Conservation (phyloP, 2,113 vertebrate genomes). For the Perognathus longimembris region DNA sequence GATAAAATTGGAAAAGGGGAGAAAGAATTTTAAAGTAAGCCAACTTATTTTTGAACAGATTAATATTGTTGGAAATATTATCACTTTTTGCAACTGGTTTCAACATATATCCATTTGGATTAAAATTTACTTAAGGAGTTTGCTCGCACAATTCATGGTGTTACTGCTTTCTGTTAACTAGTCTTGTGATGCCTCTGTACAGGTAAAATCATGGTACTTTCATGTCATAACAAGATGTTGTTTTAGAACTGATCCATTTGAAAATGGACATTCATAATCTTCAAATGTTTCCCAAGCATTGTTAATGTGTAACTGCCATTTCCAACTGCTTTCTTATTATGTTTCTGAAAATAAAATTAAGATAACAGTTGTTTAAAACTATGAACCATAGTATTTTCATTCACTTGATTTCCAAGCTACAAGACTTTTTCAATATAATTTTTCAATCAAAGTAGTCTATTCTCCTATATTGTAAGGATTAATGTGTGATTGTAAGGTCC, state of each 20-base stretch:
- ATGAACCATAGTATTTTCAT: slow-evolving; percentile 60
- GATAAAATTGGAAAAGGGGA: slow-evolving; percentile 49
- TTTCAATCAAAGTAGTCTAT: slow-evolving; percentile 74
- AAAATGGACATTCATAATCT: slow-evolving; percentile 58
- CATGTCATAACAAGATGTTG: slow-evolving; percentile 72
- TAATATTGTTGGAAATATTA: too few species aligned
- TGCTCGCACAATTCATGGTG: not conserved
- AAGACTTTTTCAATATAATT: slow-evolving; percentile 69
- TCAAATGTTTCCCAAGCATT: slow-evolving; percentile 69
- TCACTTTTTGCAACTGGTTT: slow-evolving; percentile 43
- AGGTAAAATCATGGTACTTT: slow-evolving; percentile 80
- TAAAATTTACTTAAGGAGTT: slow-evolving; percentile 23
- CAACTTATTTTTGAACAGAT: slow-evolving; percentile 37
- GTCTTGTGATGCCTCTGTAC: slow-evolving; percentile 54
- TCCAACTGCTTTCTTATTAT: slow-evolving; percentile 76
- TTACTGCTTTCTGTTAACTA: not conserved
- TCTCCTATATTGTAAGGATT: slow-evolving; percentile 73
- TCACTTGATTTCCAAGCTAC: slow-evolving; percentile 77
- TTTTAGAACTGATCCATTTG: slow-evolving; percentile 71
- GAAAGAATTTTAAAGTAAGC: slow-evolving; percentile 52
- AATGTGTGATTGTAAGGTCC: slow-evolving; percentile 75
- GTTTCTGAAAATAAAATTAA: slow-evolving; percentile 69
- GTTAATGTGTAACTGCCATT: slow-evolving; percentile 63
- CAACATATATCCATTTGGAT: slow-evolving; percentile 42
- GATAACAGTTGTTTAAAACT: too few species aligned